Evolutionary conservation across 2,888 invertebrate species (phyloP).

Genomic region (Euplexia lucipara): DNA sequence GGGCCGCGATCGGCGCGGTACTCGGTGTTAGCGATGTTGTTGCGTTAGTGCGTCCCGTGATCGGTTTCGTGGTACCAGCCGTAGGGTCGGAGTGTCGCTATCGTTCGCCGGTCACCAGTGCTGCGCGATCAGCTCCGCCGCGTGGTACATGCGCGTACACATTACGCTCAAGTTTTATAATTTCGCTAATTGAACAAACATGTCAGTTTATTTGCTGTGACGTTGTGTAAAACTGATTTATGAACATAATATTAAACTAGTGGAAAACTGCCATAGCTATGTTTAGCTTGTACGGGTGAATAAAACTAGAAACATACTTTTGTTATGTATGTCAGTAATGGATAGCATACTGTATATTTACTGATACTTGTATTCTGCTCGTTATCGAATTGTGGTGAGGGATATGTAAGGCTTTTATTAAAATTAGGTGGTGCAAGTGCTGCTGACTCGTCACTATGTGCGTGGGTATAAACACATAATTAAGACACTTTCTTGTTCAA

Average conservation of each 20-base stretch:
- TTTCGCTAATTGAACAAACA: slow-evolving; percentile 79
- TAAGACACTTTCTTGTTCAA: slow-evolving; percentile 37
- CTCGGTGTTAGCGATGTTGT: slow-evolving; percentile 64
- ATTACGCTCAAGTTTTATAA: slow-evolving; percentile 68
- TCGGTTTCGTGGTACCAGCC: slow-evolving; percentile 81
- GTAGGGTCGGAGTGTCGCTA: slow-evolving; percentile 87
- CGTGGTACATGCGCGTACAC: slow-evolving; percentile 80
- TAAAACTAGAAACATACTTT: slow-evolving; percentile 68
- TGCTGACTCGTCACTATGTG: slow-evolving; percentile 53
- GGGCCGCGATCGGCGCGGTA: slow-evolving; percentile 53
- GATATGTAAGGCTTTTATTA: slow-evolving; percentile 61
- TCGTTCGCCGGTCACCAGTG: slow-evolving; percentile 89
- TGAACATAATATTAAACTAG: slow-evolving; percentile 72
- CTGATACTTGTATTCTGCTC: slow-evolving; percentile 71
- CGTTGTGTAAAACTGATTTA: slow-evolving; percentile 82
- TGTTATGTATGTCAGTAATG: slow-evolving; percentile 67
- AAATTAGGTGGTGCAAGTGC: slow-evolving; percentile 61
- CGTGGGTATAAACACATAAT: slow-evolving; percentile 48
- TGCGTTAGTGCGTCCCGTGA: slow-evolving; percentile 71
- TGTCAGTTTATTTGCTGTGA: slow-evolving; percentile 84
- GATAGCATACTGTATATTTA: slow-evolving; percentile 66
- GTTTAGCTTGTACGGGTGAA: slow-evolving; percentile 78
- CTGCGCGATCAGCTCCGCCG: slow-evolving; percentile 85
- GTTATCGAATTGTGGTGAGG: slow-evolving; percentile 71
- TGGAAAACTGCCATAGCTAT: slow-evolving; percentile 76